A percentile compares a stretch with the other conserved stretches of the same genome.
phyloP scores from a whole-genome alignment of 2,113 vertebrate genomes.

The Tringa solitaria region DNA sequence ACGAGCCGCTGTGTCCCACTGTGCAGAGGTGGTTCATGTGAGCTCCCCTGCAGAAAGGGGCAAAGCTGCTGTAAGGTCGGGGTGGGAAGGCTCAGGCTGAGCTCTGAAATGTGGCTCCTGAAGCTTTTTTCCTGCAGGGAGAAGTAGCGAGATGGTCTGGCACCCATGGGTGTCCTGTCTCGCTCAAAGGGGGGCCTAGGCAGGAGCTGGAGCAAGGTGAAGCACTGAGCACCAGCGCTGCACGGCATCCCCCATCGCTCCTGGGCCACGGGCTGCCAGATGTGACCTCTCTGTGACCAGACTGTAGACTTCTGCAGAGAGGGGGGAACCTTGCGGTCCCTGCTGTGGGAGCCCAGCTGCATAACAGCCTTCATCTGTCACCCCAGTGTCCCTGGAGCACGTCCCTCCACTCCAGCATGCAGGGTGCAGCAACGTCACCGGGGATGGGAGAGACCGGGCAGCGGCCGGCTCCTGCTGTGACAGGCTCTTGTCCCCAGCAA shows the following conservation, averaged over 20 bases:
- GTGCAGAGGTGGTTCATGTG: background rate
- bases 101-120: background rate
- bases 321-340: background rate
- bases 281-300: too few species aligned
- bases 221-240: background rate
- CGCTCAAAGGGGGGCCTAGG: rapidly evolving
- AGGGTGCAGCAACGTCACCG: background rate
- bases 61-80: background rate
- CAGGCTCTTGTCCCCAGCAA: background rate
- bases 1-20: rapidly evolving
- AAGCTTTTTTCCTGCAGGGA: background rate
- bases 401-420: background rate
- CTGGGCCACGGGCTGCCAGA: background rate
- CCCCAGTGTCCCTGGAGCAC: background rate
- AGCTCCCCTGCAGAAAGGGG: background rate
- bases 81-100: background rate
- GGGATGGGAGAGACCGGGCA: background rate
- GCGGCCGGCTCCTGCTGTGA: rapidly evolving
- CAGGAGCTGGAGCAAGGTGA: background rate
- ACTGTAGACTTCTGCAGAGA: background rate
- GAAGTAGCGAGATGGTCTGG: background rate
- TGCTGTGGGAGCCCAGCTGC: background rate
- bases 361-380: background rate
- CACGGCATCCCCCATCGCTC: background rate
- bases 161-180: background rate